Conservation (phyloP, 2,113 vertebrate genomes). For the Sialia sialis region DNA sequence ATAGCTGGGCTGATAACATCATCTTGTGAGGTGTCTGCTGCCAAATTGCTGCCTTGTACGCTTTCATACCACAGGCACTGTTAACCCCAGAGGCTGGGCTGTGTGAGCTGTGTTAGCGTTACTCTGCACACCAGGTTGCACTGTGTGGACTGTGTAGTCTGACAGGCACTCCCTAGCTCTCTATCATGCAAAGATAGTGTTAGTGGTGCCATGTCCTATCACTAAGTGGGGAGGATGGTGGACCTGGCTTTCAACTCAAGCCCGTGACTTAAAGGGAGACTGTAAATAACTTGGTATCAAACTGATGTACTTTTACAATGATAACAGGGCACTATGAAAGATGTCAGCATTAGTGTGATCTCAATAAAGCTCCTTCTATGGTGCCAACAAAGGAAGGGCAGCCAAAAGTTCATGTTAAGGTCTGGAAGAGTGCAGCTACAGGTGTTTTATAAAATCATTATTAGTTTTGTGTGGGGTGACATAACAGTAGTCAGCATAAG, state of each 20-base stretch:
- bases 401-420: not conserved
- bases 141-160: not conserved
- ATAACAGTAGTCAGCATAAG: not conserved
- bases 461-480: not conserved
- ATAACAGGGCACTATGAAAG: conserved; percentile 6
- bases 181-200: not conserved
- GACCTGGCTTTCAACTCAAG: not conserved
- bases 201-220: not conserved
- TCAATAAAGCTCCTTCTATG: conserved; percentile 30
- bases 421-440: not conserved
- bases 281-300: conserved; percentile 57
- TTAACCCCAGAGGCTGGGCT: not conserved
- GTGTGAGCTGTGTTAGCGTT: not conserved
- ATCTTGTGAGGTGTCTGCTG: rapidly evolving
- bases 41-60: not conserved
- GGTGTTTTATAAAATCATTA: not conserved
- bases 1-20: not conserved
- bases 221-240: not conserved
- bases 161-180: not conserved
- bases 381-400: not conserved
- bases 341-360: not conserved
- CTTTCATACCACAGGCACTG: not conserved
- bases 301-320: conserved; percentile 33
- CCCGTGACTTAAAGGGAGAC: conserved; percentile 29
- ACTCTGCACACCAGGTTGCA: not conserved